These are phyloP conservation scores for Merops nubicus DNA, from an alignment of 2,113 vertebrate genomes.

Conservation along the genomic window DNA sequence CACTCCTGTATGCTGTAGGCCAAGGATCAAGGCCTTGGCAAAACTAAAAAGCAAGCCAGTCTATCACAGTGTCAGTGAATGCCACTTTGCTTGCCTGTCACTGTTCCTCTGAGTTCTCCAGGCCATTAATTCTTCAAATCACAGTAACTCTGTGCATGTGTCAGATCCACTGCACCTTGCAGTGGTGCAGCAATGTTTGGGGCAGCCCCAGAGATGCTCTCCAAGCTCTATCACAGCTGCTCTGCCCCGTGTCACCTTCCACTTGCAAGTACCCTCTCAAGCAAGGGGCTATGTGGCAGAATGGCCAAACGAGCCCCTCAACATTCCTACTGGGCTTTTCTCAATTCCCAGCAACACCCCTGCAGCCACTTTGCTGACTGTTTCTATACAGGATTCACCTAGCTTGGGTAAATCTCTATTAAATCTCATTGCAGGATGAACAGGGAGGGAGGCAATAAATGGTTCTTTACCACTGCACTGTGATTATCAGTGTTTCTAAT, in stretches of 20 bases:
- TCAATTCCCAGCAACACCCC: neutral
- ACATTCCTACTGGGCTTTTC: neutral
- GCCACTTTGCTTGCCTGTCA: neutral
- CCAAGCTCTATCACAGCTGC: neutral
- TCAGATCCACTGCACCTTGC: neutral
- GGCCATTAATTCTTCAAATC: neutral
- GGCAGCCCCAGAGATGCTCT: neutral
- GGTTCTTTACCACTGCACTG: neutral
- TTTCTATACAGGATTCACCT: neutral
- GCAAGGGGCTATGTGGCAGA: rapidly evolving
- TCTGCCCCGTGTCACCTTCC: neutral
- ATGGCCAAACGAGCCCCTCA: neutral
- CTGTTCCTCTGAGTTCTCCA: neutral
- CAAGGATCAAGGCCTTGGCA: neutral
- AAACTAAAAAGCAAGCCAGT: neutral
- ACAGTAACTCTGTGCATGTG: neutral
- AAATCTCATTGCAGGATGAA: neutral
- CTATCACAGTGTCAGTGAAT: neutral
- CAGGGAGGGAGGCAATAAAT: neutral
- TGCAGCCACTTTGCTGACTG: neutral
- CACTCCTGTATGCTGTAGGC: neutral
- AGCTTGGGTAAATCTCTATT: neutral
- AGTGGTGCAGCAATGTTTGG: neutral
- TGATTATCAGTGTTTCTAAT: conserved; percentile 7
- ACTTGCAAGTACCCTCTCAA: neutral